Conservation (phyloP, 2,113 vertebrate species). For the Burhinus oedicnemus region DNA sequence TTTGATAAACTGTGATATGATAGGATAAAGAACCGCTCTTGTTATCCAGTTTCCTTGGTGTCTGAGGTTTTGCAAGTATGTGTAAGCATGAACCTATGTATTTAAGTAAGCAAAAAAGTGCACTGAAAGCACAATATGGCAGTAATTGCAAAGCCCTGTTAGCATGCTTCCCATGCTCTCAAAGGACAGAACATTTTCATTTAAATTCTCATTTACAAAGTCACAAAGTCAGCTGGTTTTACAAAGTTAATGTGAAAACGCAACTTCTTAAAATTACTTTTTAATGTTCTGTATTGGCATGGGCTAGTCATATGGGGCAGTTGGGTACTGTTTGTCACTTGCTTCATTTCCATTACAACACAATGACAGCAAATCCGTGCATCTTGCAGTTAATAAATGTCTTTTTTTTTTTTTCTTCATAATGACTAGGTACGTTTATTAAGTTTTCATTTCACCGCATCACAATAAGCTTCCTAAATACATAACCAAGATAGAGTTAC, state of each 20-base stretch:
- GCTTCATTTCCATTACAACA: conserved; percentile 28
- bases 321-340: conserved; percentile 32
- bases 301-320: background rate
- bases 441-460: conserved; percentile 41
- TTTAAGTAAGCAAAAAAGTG: background rate
- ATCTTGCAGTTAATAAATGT: conserved; percentile 1
- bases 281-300: background rate
- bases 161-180: background rate
- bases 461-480: conserved; percentile 50
- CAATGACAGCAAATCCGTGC: background rate
- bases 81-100: background rate
- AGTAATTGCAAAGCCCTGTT: conserved; percentile 10
- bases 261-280: conserved; percentile 57
- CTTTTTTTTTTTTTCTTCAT: background rate
- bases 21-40: background rate
- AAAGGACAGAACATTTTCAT: conserved; percentile 27
- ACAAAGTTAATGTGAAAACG: conserved; percentile 41
- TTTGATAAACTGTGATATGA: background rate
- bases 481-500: conserved; percentile 21
- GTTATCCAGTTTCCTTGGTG: background rate
- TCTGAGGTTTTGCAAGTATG: background rate
- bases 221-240: conserved; percentile 27
- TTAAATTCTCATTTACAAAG: conserved; percentile 49
- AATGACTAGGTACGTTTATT: conserved; percentile 29
- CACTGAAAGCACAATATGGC: background rate